These are phyloP conservation scores for Lagenorhynchus albirostris DNA, from an alignment of 2,113 vertebrate genomes.

Conservation along the genomic window DNA sequence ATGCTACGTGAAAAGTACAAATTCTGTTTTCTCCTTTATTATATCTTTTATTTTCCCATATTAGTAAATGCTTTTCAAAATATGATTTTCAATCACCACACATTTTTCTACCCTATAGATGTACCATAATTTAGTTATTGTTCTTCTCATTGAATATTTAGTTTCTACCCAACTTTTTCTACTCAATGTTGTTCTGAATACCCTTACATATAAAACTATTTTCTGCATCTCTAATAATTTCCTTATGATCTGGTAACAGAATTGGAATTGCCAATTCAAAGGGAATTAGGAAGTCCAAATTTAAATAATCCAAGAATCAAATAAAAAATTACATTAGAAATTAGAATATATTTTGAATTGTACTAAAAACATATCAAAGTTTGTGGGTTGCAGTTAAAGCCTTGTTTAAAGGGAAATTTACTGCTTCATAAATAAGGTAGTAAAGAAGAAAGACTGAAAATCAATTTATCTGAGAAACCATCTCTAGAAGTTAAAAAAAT, in stretches of 20 bases:
- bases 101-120: background rate
- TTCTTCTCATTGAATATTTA: background rate
- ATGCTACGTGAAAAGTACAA: background rate
- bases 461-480: background rate
- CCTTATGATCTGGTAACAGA: background rate
- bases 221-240: slow-evolving; percentile 4
- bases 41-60: background rate
- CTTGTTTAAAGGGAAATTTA: background rate
- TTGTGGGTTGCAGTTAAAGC: background rate
- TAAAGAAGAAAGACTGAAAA: background rate
- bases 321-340: background rate
- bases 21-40: background rate
- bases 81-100: background rate
- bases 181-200: background rate
- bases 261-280: background rate
- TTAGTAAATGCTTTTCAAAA: background rate
- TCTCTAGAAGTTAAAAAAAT: background rate
- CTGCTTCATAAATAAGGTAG: background rate
- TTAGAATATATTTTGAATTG: background rate
- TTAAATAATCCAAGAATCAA: background rate
- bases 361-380: background rate
- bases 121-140: background rate
- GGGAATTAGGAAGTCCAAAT: background rate
- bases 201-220: background rate
- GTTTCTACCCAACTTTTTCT: background rate